These are phyloP conservation scores for Centruroides sculpturatus DNA, from an alignment of 1,140 invertebrate species.

Conservation along the genomic window DNA sequence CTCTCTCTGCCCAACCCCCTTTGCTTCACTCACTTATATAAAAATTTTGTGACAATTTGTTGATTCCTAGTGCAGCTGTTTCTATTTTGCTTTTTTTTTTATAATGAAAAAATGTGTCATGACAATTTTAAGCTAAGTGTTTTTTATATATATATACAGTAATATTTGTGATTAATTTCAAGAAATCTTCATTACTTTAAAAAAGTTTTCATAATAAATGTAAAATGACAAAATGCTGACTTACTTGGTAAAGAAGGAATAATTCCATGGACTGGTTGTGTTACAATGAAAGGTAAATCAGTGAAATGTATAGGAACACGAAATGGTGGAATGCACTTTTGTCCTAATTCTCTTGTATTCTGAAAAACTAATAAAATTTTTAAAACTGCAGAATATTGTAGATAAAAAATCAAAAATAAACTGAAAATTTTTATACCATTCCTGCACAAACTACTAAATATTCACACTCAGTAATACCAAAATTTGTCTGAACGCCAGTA, in stretches of 20 bases:
- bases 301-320: constrained; percentile 84
- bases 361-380: constrained; percentile 22
- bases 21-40: no score
- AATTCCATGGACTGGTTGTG: constrained; percentile 50
- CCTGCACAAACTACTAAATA: constrained; percentile 86
- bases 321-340: constrained; percentile 63
- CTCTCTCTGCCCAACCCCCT: no score
- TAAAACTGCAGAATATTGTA: neutral
- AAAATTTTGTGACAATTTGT: no score
- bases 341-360: constrained; percentile 60
- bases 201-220: no score
- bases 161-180: no score
- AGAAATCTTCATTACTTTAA: no score
- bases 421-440: constrained; percentile 36
- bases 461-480: constrained; percentile 64
- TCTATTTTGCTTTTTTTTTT: no score
- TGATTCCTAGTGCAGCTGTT: no score
- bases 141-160: no score
- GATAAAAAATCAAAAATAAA: neutral
- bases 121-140: constrained; percentile 18
- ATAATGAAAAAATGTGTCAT: no score
- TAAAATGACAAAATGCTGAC: neutral
- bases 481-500: constrained; percentile 53
- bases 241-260: constrained; percentile 48
- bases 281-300: constrained; percentile 83